Percentiles rank a stretch among this genome's conserved stretches.
Evolutionary conservation across 2,113 vertebrate species (phyloP).

Genomic region (Mystacornis crossleyi): DNA sequence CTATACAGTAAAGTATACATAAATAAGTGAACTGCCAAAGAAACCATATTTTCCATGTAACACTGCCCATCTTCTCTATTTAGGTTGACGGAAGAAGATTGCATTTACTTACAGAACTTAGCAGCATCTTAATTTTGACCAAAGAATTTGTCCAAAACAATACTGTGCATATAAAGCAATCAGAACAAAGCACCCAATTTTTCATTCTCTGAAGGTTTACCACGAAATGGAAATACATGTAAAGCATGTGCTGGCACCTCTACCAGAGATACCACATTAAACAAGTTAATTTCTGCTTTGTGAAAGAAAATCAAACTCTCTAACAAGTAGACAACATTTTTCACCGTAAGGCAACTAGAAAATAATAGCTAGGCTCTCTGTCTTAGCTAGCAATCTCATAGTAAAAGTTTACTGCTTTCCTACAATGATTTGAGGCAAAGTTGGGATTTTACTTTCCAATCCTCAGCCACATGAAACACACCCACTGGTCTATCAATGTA

Average conservation of each 20-base stretch:
- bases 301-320: neutral
- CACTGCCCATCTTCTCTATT: neutral
- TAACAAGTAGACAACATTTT: neutral
- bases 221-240: neutral
- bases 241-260: neutral
- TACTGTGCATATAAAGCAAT: neutral
- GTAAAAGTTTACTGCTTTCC: neutral
- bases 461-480: neutral
- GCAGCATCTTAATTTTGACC: neutral
- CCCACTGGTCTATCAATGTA: neutral
- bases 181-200: neutral
- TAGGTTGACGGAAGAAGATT: neutral
- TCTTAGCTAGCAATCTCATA: neutral
- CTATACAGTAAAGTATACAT: neutral
- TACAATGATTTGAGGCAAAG: neutral
- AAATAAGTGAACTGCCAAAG: neutral
- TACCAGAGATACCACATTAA: neutral
- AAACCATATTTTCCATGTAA: neutral
- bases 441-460: neutral
- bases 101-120: neutral
- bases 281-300: neutral
- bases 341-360: neutral
- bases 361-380: neutral
- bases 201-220: neutral
- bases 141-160: constrained; percentile 15